These are phyloP conservation scores for Thermophis baileyi DNA, from an alignment of 2,113 vertebrate species.

Conservation along the genomic window DNA sequence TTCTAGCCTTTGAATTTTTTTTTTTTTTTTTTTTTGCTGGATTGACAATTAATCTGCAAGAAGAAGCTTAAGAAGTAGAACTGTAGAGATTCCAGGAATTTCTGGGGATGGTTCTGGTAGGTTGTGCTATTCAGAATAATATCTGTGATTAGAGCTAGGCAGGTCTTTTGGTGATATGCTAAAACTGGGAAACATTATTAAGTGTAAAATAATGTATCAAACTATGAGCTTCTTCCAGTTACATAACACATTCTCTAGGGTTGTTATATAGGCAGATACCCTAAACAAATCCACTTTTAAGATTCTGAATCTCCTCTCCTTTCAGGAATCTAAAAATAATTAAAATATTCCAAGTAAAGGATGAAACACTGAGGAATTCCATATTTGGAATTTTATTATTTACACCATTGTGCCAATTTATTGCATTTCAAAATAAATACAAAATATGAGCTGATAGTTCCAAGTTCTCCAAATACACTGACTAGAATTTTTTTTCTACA, in stretches of 20 bases:
- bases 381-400: background rate
- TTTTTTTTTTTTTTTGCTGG: too few species aligned
- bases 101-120: background rate
- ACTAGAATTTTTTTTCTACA: background rate
- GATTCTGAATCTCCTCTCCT: background rate
- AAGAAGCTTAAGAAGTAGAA: background rate
- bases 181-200: background rate
- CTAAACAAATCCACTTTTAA: background rate
- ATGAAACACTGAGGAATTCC: background rate
- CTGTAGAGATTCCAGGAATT: background rate
- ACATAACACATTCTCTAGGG: background rate
- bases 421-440: background rate
- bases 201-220: background rate
- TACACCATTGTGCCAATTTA: slow-evolving; percentile 1
- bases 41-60: background rate
- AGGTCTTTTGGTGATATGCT: background rate
- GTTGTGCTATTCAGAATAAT: background rate
- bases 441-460: background rate
- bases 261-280: background rate
- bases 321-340: background rate
- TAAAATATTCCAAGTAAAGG: background rate
- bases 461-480: background rate
- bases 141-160: background rate
- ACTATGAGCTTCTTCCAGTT: background rate
- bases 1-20: background rate